Percentiles rank a stretch among this genome's conserved stretches.
Evolutionary conservation across 2,113 vertebrate species (phyloP).

Genomic region (Coptodon bakossiorum): DNA sequence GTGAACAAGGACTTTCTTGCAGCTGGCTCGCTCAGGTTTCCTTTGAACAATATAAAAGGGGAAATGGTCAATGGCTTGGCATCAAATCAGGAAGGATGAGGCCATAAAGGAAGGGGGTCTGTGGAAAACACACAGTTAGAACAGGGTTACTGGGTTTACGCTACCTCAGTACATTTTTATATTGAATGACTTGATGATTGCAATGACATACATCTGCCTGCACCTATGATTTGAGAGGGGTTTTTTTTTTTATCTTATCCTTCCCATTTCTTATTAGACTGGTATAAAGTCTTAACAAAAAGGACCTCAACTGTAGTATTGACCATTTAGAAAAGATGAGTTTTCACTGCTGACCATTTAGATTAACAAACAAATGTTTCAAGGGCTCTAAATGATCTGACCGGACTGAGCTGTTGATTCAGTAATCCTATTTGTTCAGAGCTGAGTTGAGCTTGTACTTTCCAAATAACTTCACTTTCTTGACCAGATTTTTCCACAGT

Average conservation of each 20-base stretch:
- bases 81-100: neutral
- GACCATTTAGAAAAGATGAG: neutral
- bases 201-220: neutral
- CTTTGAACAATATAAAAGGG: neutral
- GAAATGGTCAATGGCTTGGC: neutral
- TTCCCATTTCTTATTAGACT: neutral
- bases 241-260: neutral
- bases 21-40: neutral
- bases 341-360: neutral
- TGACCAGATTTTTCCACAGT: neutral
- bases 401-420: neutral
- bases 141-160: neutral
- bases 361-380: neutral
- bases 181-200: neutral
- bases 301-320: neutral
- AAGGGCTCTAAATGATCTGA: neutral
- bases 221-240: rapidly evolving
- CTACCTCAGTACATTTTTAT: neutral
- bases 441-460: neutral
- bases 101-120: neutral
- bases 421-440: neutral
- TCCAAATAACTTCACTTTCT: neutral
- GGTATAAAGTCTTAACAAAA: constrained; percentile 30
- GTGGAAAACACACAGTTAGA: neutral
- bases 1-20: neutral